Base-by-base conservation (phyloP, 2,113 vertebrate genomes). In the Astur gentilis region DNA sequence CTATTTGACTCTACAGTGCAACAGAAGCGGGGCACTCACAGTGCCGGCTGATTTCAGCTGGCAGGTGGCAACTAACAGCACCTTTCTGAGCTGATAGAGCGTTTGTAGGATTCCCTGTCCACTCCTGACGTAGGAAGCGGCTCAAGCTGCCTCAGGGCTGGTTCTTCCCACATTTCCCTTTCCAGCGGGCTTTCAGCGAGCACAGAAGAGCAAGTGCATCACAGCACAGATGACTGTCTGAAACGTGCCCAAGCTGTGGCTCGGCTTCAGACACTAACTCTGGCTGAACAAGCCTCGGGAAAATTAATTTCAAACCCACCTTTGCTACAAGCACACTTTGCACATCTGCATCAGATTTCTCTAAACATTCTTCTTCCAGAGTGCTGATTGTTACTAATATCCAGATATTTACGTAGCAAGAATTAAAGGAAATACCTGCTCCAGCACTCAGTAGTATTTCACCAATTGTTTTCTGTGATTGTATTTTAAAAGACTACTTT, bases 121-220 rank as follows among this genome's bases (percentile, higher is more conserved):
- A 1, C 27, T 32, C 17, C 0, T 13, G 10, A 4, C 5, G 36
- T 8, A 21, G 21, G 34, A 40, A 47, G 42, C 1, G 0, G 17
- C 13, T 34, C 29, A 32, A n/a, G 29, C 38, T 77, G 21, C 57
- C 34, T 15, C 34, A 31, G 34, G 52, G 32, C 40, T 78, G 52
- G 13, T 26, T 67, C 40, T 72, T 47, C 60, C 19, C 47, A 34
- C 19, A 16, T 6, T 44, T 31, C 65, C 52, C 16, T 38, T 72
- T n/a, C 40, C 70, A 61, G 34, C 29, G 38, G 64, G 47, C 14
- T 66, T 47, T 60, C 31, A 16, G 60, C 5, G 17, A 78, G 47
- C 69, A 23, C 9, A 18, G 49, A 70, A 57, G 31, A 45, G 25
- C 0, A 16, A 70, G 44, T 3, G 8, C 50, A 60, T 18, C 25